Evolutionary conservation across 2,113 vertebrate species (phyloP), one percentile per base, ranked within the genome.

Genomic region (Philantomba maxwellii): DNA sequence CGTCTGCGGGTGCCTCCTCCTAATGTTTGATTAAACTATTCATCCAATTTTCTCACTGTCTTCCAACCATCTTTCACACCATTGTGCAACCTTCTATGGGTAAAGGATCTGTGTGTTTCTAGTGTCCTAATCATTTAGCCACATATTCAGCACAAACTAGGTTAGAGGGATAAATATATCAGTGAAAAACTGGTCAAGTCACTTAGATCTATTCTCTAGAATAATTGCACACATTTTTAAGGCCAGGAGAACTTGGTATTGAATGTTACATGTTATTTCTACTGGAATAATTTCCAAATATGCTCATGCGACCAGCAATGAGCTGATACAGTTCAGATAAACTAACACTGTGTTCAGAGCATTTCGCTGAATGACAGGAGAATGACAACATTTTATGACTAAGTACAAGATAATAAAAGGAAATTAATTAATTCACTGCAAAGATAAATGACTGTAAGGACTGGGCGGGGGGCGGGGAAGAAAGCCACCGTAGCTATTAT

Each of bases 381-480:
- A 92, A 97, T 75, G 86, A 87, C 90, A 98, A 84, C 86, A 97
- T 93, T 97, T 97, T 57, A 70, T 93, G 94, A 96, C 87, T 91
- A 96, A 97, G 53, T 77, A 97, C 64, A 57, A 80, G 87, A 85
- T 49, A 57, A 96, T 89, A 94, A 97, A 94, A 73, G 86, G 92
- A 81, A 98, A 97, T 60, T 94, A 94, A 90, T 97, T 97, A 94
- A 95, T 96, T 62, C 80, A 64, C 33, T 51, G 86, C 62, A 91
- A 95, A 96, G 96, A 97, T 94, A 97, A 96, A 95, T 89, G 94
- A 95, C 91, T 84, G 2, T 82, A 95, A 85, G 83, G 94, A 96
- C 78, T 66, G 60, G 49, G 70, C 0, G 2, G 6, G 25, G 66
- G 39, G 26, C 15, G 12, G 25, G 2, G 5, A 5, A 30, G 11